Evolutionary conservation across 2,797 vertebrate species (phyloP).

Genomic region (Premnoplex brunnescens): DNA sequence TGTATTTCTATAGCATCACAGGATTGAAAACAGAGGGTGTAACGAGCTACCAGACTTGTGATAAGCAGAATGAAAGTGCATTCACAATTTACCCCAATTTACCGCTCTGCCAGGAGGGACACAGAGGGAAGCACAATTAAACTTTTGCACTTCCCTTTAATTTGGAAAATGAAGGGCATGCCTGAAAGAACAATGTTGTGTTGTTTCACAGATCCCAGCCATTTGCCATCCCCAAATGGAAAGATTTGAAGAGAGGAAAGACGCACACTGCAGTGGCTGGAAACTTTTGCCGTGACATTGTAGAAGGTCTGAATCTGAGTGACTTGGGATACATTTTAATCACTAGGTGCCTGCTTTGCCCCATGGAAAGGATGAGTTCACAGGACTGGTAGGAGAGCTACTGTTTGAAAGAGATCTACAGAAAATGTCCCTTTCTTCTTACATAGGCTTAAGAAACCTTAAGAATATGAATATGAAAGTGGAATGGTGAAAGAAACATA

Average conservation of each 20-base stretch:
- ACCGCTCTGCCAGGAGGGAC: background rate
- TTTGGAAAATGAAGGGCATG: background rate
- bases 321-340: background rate
- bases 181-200: background rate
- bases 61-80: constrained; percentile 59
- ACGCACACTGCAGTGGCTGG: accelerated
- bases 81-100: constrained; percentile 57
- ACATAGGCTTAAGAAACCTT: background rate
- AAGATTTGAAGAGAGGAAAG: background rate
- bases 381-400: background rate
- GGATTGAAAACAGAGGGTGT: constrained; percentile 62
- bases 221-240: background rate
- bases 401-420: background rate
- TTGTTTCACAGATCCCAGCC: background rate
- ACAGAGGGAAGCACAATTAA: constrained; percentile 51
- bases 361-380: background rate
- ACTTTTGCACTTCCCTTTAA: constrained; percentile 53
- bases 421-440: background rate
- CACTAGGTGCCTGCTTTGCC: background rate
- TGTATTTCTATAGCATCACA: constrained; percentile 67
- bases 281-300: background rate
- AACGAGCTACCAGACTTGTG: constrained; percentile 47
- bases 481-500: background rate
- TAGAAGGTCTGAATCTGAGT: background rate
- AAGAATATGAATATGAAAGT: background rate